Conservation (phyloP, 2,113 vertebrate species). For the Chloropsis cyanopogon region DNA sequence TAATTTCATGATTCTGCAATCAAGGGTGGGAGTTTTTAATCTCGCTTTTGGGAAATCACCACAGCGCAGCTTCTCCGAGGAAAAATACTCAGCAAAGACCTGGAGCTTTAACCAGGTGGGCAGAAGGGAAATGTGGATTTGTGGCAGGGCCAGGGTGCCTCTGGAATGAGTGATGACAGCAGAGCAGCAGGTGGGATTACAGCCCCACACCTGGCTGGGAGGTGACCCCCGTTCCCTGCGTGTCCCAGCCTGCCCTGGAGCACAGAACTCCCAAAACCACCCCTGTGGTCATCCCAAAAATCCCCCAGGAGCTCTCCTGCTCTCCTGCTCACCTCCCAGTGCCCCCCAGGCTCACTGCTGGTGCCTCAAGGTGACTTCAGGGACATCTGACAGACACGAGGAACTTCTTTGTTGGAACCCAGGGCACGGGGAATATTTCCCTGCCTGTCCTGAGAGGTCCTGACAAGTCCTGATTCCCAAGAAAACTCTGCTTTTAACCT, state of each 20-base stretch:
- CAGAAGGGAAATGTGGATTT: not conserved
- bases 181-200: not conserved
- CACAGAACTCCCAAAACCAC: too few relatives aligned
- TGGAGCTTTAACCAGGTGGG: fast-evolving
- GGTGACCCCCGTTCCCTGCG: fast-evolving
- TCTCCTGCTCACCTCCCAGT: not conserved
- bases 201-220: not conserved
- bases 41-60: not conserved
- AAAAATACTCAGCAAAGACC: not conserved
- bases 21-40: not conserved
- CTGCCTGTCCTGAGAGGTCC: too few relatives aligned
- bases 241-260: not conserved
- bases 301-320: not conserved
- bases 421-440: too few relatives aligned
- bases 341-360: not conserved
- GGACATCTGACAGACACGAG: not conserved
- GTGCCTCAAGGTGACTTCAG: not conserved
- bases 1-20: not conserved
- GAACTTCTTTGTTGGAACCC: too few relatives aligned
- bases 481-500: too few relatives aligned
- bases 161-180: not conserved
- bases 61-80: not conserved
- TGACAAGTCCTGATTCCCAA: too few relatives aligned
- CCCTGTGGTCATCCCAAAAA: not conserved
- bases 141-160: not conserved